Conservation (phyloP, 2,113 vertebrate genomes). For the Oreamnos americanus region DNA sequence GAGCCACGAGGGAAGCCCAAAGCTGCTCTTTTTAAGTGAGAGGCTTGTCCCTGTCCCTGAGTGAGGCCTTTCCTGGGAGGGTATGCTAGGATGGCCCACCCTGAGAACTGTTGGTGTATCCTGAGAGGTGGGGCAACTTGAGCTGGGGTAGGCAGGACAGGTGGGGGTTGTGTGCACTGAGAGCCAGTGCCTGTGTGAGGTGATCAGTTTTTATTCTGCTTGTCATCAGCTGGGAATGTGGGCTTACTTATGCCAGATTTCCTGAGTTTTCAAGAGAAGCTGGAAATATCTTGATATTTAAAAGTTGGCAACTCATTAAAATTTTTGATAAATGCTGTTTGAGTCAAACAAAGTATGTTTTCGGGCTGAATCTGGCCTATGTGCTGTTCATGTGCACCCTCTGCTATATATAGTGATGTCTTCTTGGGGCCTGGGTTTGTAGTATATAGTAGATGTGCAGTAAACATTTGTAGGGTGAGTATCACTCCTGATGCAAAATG, state of each 20-base stretch:
- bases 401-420: neutral
- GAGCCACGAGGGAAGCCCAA: neutral
- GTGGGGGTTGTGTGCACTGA: neutral
- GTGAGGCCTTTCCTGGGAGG: neutral
- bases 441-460: neutral
- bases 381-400: neutral
- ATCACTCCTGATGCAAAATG: neutral
- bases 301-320: slow-evolving; percentile 48
- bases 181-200: neutral
- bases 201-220: neutral
- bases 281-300: slow-evolving; percentile 27
- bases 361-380: neutral
- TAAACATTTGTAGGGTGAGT: neutral
- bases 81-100: neutral
- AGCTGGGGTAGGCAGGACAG: neutral
- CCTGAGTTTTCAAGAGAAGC: slow-evolving; percentile 60
- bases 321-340: slow-evolving; percentile 44
- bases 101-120: neutral
- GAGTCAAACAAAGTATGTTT: slow-evolving; percentile 23
- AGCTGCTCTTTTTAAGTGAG: neutral
- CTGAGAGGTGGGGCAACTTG: neutral
- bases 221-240: slow-evolving; percentile 9
- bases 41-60: neutral
- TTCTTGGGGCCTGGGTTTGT: neutral
- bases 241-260: slow-evolving; percentile 34